Conservation (phyloP, 2,888 invertebrate species). For the Spodoptera littoralis region DNA sequence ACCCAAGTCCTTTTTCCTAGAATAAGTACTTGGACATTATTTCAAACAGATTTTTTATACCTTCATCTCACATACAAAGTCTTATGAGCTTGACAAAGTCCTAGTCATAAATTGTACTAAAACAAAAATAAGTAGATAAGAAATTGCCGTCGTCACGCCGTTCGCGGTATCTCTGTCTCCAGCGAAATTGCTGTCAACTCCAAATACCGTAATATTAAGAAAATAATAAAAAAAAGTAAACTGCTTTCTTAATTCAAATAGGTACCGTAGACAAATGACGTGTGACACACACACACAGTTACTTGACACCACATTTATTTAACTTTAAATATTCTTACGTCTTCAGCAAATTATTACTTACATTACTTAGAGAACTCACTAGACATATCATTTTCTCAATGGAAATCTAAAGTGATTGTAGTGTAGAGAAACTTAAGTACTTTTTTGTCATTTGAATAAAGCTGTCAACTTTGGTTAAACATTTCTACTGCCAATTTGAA, state of each 20-base stretch:
- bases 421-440: too few species aligned
- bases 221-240: slow-evolving; percentile 20
- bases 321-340: too few species aligned
- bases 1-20: too few species aligned
- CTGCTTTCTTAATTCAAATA: slow-evolving; percentile 7
- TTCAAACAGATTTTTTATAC: slow-evolving; percentile 20
- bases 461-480: too few species aligned
- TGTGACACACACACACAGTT: neutral
- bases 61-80: slow-evolving; percentile 47
- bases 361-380: too few species aligned
- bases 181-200: slow-evolving; percentile 43
- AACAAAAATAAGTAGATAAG: slow-evolving; percentile 32
- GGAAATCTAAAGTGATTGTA: too few species aligned
- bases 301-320: neutral
- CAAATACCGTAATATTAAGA: slow-evolving; percentile 12
- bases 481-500: too few species aligned
- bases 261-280: neutral
- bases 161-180: slow-evolving; percentile 5
- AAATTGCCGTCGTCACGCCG: slow-evolving; percentile 32
- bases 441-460: too few species aligned
- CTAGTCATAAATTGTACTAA: slow-evolving; percentile 61
- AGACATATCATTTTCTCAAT: too few species aligned
- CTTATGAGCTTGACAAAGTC: slow-evolving; percentile 65
- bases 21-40: neutral
- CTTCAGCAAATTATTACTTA: too few species aligned